Evolutionary conservation across 2,888 invertebrate genomes (phyloP).

Genomic region (Diaperis boleti): DNA sequence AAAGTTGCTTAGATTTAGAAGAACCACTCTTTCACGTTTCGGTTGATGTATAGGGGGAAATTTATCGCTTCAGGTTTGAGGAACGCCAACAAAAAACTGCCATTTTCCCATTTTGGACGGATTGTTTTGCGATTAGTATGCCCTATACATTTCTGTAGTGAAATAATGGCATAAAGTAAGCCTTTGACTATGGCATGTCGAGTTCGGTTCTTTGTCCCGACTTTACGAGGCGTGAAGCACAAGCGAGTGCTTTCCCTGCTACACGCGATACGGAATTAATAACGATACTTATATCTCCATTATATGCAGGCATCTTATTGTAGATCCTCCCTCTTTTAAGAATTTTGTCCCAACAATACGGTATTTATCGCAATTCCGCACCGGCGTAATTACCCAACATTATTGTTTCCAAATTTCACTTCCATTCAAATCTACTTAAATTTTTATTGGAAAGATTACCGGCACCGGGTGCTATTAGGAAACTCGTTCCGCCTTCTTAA

Average conservation of each 20-base stretch:
- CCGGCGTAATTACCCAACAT: conserved; percentile 27
- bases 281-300: conserved; percentile 59
- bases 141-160: conserved; percentile 46
- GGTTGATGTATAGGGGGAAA: conserved; percentile 14
- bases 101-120: conserved; percentile 33
- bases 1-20: conserved; percentile 39
- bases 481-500: conserved; percentile 30
- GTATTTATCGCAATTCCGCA: conserved; percentile 31
- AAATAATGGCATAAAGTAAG: conserved; percentile 53
- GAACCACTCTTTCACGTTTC: conserved; percentile 31
- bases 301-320: conserved; percentile 56
- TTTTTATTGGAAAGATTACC: conserved; percentile 31
- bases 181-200: conserved; percentile 55
- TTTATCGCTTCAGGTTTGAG: conserved; percentile 18
- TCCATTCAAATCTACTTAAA: conserved; percentile 10
- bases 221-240: conserved; percentile 58
- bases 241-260: conserved; percentile 51
- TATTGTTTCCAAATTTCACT: conserved; percentile 30
- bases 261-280: conserved; percentile 57
- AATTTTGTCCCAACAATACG: conserved; percentile 39
- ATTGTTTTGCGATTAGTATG: conserved; percentile 42
- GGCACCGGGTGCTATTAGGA: conserved; percentile 18
- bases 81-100: conserved; percentile 20
- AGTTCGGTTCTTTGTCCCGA: conserved; percentile 57
- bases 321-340: conserved; percentile 42